These are phyloP conservation scores for human (Homo sapiens) DNA, from an alignment of 2,113 vertebrate species.

Conservation along the genomic window GRCh38 chr17:46144001-46144500, in stretches of 20 bases:
- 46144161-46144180: neutral
- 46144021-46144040: neutral
- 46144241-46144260: neutral
- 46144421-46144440: neutral
- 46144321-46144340: slow-evolving; percentile 9
- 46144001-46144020: neutral
- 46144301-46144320: slow-evolving; percentile 36
- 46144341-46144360: neutral
- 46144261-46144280: slow-evolving; percentile 5
- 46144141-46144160: neutral
- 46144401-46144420: slow-evolving; percentile 51
- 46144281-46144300: slow-evolving; percentile 24
- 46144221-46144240: neutral
- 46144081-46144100: neutral
- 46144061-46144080: neutral
- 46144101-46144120: neutral
- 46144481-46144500: neutral
- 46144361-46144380: neutral
- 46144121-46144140: neutral
- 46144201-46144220: neutral
- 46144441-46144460: slow-evolving; percentile 33
- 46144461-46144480: slow-evolving; percentile 6
- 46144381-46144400: neutral
- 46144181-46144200: slow-evolving; percentile 5
- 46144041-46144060: neutral